These are phyloP conservation scores for Andricus grossulariae DNA, from an alignment of 1,140 invertebrate species.

Conservation along the genomic window DNA sequence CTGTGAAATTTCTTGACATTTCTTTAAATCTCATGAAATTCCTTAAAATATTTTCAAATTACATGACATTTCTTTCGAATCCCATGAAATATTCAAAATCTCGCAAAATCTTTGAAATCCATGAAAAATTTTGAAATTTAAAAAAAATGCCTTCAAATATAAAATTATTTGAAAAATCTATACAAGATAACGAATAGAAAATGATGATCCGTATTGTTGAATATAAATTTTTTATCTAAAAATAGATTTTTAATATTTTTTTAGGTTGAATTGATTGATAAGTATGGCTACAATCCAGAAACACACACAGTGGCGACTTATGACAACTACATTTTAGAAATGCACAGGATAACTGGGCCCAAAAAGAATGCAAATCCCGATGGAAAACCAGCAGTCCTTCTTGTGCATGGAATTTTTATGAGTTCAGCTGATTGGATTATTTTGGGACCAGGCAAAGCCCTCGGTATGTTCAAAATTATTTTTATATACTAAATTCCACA, in stretches of 20 bases:
- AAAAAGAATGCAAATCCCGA: constrained; percentile 23
- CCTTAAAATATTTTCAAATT: too few species aligned
- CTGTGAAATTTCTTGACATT: too few species aligned
- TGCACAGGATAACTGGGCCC: constrained; percentile 59
- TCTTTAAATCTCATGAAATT: too few species aligned
- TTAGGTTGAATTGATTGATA: constrained; percentile 77
- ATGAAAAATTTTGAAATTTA: too few species aligned
- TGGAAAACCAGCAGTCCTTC: constrained; percentile 36
- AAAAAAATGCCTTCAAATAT: not conserved
- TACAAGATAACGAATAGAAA: not conserved
- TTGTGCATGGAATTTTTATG: constrained; percentile 50
- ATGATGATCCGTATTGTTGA: too few species aligned
- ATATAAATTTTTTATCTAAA: not conserved
- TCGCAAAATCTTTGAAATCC: too few species aligned
- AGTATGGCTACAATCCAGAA: constrained; percentile 78
- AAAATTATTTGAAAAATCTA: not conserved
- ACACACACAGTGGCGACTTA: constrained; percentile 73
- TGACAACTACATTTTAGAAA: constrained; percentile 70
- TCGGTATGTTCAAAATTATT: constrained; percentile 36
- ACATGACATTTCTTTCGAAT: too few species aligned
- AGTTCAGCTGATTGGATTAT: constrained; percentile 48
- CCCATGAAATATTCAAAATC: too few species aligned
- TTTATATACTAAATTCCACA: not conserved
- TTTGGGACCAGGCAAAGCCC: constrained; percentile 43
- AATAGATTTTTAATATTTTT: constrained; percentile 35